These are phyloP conservation scores for Spatulosminthurus flaviceps DNA, from an alignment of 2,888 invertebrate genomes.

Conservation along the genomic window DNA sequence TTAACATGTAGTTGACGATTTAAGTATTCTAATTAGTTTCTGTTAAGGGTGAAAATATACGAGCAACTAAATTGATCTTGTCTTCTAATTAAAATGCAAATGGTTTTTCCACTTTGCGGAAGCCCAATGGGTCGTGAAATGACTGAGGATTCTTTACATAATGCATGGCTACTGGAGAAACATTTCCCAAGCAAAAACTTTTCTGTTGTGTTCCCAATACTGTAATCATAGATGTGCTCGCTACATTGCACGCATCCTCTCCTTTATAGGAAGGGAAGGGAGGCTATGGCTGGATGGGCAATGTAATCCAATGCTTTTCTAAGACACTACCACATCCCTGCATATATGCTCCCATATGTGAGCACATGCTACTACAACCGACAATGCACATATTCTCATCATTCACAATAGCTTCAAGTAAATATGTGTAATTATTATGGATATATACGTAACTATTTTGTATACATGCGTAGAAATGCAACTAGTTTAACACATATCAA, in stretches of 20 bases:
- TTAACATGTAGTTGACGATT: conserved; percentile 43
- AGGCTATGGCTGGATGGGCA: conserved; percentile 37
- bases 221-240: background rate
- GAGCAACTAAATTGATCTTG: conserved; percentile 51
- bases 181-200: conserved; percentile 6
- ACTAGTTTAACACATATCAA: too few relatives aligned
- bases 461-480: too few relatives aligned
- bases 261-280: background rate
- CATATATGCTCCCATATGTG: too few relatives aligned
- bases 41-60: conserved; percentile 49
- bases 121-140: conserved; percentile 55
- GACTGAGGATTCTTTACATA: conserved; percentile 47
- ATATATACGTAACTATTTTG: too few relatives aligned
- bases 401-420: too few relatives aligned
- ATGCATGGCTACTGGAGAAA: conserved; percentile 33
- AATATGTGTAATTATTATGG: too few relatives aligned
- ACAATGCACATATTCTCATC: too few relatives aligned
- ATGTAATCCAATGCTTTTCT: conserved; percentile 33
- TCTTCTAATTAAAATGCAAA: conserved; percentile 56
- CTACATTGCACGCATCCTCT: conserved; percentile 25
- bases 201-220: conserved; percentile 13
- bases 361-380: too few relatives aligned
- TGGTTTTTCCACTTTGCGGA: conserved; percentile 51
- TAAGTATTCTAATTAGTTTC: conserved; percentile 50
- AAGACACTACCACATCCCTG: background rate